These are phyloP conservation scores for Ceuthmochares aereus DNA, from an alignment of 2,113 vertebrate genomes.

Conservation along the genomic window DNA sequence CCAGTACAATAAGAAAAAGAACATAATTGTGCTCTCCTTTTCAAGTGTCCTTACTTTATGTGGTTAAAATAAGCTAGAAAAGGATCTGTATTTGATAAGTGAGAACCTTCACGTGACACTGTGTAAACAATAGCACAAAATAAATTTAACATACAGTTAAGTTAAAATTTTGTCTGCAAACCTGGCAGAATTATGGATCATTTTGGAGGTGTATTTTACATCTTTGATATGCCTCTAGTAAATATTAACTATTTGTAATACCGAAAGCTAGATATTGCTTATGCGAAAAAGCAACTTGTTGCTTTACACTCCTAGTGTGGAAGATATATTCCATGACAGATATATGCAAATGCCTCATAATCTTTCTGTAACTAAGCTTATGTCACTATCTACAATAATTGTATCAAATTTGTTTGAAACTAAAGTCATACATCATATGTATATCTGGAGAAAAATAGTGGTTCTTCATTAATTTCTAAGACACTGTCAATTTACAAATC, in stretches of 20 bases:
- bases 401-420: not conserved
- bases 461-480: not conserved
- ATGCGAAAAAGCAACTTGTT: not conserved
- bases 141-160: not conserved
- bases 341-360: not conserved
- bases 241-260: constrained; percentile 4
- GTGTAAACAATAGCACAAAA: constrained; percentile 6
- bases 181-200: not conserved
- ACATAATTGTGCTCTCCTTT: not conserved
- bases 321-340: not conserved
- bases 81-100: constrained; percentile 27
- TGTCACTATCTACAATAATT: not conserved
- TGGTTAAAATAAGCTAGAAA: not conserved
- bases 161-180: not conserved
- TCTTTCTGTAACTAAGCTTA: not conserved
- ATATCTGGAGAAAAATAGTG: not conserved
- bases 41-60: not conserved
- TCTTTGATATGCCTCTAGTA: not conserved
- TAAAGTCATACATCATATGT: not conserved
- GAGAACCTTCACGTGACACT: not conserved
- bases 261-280: not conserved
- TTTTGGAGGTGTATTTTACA: not conserved
- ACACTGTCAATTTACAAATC: not conserved
- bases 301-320: not conserved
- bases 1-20: not conserved